These are phyloP conservation scores for Dasysyrphus tricinctus DNA, from an alignment of 2,888 invertebrate genomes.

Conservation along the genomic window DNA sequence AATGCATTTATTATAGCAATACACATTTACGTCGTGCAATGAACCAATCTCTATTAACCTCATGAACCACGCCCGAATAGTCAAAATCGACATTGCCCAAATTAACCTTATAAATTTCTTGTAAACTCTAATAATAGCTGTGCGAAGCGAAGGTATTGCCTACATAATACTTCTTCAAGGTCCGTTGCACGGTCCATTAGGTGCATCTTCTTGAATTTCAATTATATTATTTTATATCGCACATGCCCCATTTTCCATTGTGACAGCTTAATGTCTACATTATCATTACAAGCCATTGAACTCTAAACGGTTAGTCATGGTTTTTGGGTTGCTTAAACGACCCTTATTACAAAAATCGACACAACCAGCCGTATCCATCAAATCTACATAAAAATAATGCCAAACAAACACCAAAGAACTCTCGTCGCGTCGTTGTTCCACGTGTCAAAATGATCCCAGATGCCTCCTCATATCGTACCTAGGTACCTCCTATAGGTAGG, in stretches of 20 bases:
- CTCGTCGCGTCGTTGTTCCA: constrained; percentile 35
- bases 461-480: not conserved
- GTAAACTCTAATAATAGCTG: not conserved
- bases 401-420: constrained; percentile 64
- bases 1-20: constrained; percentile 4
- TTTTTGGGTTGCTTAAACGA: constrained; percentile 55
- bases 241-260: constrained; percentile 43
- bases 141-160: not conserved
- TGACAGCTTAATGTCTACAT: constrained; percentile 64
- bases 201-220: constrained; percentile 31
- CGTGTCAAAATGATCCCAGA: constrained; percentile 66
- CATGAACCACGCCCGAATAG: constrained; percentile 19
- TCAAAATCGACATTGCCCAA: constrained; percentile 14
- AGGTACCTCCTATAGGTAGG: constrained; percentile 21
- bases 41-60: constrained; percentile 19
- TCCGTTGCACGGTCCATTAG: constrained; percentile 51
- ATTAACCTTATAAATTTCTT: constrained; percentile 4
- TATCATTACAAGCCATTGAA: constrained; percentile 67
- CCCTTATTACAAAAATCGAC: constrained; percentile 53
- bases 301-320: constrained; percentile 67
- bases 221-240: constrained; percentile 30
- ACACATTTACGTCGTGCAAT: constrained; percentile 10
- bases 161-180: constrained; percentile 27
- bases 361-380: constrained; percentile 64
- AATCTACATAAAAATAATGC: constrained; percentile 61